A percentile compares a stretch with the other conserved stretches of the same genome.
These are phyloP conservation scores for Parnassius orleans DNA, from an alignment of 2,888 invertebrate genomes.

Conservation along the genomic window DNA sequence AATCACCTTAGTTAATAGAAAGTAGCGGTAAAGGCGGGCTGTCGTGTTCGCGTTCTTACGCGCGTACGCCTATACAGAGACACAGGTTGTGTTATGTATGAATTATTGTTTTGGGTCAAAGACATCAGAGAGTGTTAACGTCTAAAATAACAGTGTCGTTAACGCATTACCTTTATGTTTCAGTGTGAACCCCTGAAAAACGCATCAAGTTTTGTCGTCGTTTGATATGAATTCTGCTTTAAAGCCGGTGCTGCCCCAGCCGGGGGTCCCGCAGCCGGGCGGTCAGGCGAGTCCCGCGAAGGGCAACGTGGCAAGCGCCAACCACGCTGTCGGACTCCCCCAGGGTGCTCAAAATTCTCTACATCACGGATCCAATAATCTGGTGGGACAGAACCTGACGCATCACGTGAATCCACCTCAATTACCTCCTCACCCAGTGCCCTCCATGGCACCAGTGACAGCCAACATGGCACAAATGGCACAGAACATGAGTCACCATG, in stretches of 20 bases:
- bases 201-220: constrained; percentile 41
- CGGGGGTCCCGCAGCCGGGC: constrained; percentile 70
- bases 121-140: constrained; percentile 63
- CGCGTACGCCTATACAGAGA: constrained; percentile 61
- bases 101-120: constrained; percentile 78
- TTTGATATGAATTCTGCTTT: constrained; percentile 82
- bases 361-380: constrained; percentile 56
- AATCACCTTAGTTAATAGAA: constrained; percentile 45
- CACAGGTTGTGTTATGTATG: constrained; percentile 57
- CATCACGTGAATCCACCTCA: constrained; percentile 60
- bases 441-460: constrained; percentile 75
- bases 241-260: constrained; percentile 81
- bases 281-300: constrained; percentile 71
- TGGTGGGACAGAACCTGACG: constrained; percentile 66
- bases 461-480: constrained; percentile 79
- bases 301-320: constrained; percentile 67
- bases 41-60: constrained; percentile 61
- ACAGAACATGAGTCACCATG: constrained; percentile 78
- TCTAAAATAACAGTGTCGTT: constrained; percentile 55
- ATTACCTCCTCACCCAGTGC: constrained; percentile 59
- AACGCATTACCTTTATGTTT: constrained; percentile 63
- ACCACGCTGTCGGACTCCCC: constrained; percentile 66
- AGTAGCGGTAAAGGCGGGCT: constrained; percentile 47
- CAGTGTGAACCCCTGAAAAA: constrained; percentile 40
- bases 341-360: constrained; percentile 68